These are phyloP conservation scores for Margarornis squamiger DNA, from an alignment of 2,797 vertebrate genomes.

Conservation along the genomic window DNA sequence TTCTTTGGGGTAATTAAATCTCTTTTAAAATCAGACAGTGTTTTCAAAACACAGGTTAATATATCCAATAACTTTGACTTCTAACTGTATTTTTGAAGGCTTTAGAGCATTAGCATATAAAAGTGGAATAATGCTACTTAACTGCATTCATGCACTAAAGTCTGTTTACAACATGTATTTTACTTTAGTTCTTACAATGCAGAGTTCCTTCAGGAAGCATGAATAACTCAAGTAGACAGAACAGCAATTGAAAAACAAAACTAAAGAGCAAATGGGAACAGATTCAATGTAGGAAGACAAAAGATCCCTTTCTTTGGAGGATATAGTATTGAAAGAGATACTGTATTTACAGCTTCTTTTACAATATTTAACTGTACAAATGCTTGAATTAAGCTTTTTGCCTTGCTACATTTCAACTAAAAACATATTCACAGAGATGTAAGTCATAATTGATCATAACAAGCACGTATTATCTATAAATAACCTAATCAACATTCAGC, in stretches of 20 bases:
- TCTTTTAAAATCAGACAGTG: slow-evolving; percentile 38
- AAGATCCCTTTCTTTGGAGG: background rate
- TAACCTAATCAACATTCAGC: slow-evolving; percentile 76
- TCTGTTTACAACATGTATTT: slow-evolving; percentile 26
- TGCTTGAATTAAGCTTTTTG: slow-evolving; percentile 19
- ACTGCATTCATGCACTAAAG: slow-evolving; percentile 6
- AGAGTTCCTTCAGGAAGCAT: background rate
- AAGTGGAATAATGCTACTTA: slow-evolving; percentile 4
- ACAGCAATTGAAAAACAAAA: slow-evolving; percentile 38
- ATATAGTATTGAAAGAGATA: background rate
- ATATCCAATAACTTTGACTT: slow-evolving; percentile 18
- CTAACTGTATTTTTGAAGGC: background rate
- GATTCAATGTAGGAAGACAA: background rate
- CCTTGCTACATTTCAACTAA: slow-evolving; percentile 27
- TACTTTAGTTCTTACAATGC: background rate
- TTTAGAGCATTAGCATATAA: slow-evolving; percentile 30
- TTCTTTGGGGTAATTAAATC: background rate
- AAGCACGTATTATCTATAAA: slow-evolving; percentile 71
- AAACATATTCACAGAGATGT: background rate
- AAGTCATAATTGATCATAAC: slow-evolving; percentile 68
- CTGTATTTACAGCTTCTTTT: background rate
- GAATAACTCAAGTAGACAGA: slow-evolving; percentile 35
- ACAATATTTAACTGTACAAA: slow-evolving; percentile 11
- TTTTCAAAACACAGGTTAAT: slow-evolving; percentile 40
- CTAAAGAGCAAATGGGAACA: background rate